phyloP scores from a whole-genome alignment of 2,888 invertebrate genomes.

The Lepidonotus clava region DNA sequence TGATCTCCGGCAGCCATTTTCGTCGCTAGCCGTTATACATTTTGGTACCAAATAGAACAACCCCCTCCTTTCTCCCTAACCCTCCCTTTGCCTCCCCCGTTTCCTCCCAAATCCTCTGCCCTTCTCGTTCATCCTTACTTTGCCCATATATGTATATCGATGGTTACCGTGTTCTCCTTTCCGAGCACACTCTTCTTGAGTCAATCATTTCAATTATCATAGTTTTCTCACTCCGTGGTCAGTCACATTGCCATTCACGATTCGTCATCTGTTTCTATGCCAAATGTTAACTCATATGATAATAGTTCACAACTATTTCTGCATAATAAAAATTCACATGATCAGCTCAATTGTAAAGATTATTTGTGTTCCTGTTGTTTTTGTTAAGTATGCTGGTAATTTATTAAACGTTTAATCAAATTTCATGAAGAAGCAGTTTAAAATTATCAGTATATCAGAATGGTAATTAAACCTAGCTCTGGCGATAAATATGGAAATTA shows the following conservation, averaged over 20 bases:
- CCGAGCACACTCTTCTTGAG: not conserved
- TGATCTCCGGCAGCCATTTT: not conserved
- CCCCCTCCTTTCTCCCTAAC: not conserved
- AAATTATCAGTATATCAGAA: too few relatives aligned
- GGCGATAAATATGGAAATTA: too few relatives aligned
- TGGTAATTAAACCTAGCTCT: too few relatives aligned
- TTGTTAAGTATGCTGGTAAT: too few relatives aligned
- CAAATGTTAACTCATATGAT: constrained; percentile 44
- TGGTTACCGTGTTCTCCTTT: not conserved
- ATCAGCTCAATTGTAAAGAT: constrained; percentile 48
- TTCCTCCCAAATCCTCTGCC: not conserved
- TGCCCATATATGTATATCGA: not conserved
- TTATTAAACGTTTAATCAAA: too few relatives aligned
- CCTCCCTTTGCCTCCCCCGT: not conserved
- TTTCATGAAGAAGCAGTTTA: too few relatives aligned
- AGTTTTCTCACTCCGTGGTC: not conserved
- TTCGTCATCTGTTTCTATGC: constrained; percentile 36
- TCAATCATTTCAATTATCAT: not conserved
- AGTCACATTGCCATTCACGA: constrained; percentile 46
- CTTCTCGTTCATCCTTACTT: not conserved
- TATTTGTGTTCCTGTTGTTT: not conserved
- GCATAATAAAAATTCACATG: constrained; percentile 52
- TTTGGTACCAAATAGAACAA: not conserved
- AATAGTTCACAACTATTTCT: constrained; percentile 52
- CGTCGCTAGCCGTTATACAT: not conserved